These are phyloP conservation scores for Synanthedon andrenaeformis DNA, from an alignment of 2,888 invertebrate genomes.

Conservation along the genomic window DNA sequence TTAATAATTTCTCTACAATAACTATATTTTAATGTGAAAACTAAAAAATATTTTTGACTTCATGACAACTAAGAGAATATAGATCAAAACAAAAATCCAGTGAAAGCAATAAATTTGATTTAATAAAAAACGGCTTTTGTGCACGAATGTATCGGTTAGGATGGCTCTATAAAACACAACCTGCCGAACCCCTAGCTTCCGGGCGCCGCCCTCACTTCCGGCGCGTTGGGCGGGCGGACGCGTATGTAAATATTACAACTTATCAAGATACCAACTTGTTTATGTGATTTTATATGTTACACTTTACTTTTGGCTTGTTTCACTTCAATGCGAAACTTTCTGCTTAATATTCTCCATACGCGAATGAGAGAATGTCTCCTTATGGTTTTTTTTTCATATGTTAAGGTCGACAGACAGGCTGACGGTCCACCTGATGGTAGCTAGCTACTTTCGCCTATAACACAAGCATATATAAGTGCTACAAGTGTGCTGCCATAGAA, in stretches of 20 bases:
- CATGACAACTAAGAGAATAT: too few species aligned
- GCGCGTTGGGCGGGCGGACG: conserved; percentile 4
- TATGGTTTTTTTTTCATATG: too few species aligned
- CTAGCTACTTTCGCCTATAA: too few species aligned
- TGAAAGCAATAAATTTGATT: too few species aligned
- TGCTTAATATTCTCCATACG: background rate
- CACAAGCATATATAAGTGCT: too few species aligned
- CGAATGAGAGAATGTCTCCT: background rate
- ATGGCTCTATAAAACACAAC: conserved; percentile 11
- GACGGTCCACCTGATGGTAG: too few species aligned
- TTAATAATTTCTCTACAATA: too few species aligned
- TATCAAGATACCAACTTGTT: conserved; percentile 13
- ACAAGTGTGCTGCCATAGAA: background rate
- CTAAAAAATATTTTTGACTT: too few species aligned
- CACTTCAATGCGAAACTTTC: too few species aligned
- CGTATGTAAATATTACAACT: conserved; percentile 15
- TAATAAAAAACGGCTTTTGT: background rate
- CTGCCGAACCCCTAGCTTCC: conserved; percentile 14
- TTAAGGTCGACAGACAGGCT: too few species aligned
- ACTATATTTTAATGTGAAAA: too few species aligned
- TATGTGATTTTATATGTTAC: conserved; percentile 18
- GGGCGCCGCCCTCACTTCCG: conserved; percentile 14
- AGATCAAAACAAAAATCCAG: too few species aligned
- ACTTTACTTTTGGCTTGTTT: background rate
- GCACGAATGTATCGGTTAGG: background rate